phyloP scores from a whole-genome alignment of 1,140 invertebrate species.

The Watersipora subatra region DNA sequence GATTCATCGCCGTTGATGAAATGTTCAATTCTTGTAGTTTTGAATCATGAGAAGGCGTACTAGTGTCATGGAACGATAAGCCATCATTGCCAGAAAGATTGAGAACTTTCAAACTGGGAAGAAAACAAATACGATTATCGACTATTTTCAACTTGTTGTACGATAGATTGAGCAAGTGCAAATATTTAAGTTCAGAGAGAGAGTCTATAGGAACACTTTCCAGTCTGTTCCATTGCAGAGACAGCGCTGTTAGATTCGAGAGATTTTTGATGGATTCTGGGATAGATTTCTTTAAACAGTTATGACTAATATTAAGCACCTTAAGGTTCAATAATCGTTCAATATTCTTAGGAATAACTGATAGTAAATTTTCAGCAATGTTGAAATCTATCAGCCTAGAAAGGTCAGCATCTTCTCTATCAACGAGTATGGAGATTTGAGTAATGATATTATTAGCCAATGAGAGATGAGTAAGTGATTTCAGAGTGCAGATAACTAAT shows the following conservation, averaged over 20 bases:
- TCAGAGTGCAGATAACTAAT: background rate
- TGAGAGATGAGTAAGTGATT: background rate
- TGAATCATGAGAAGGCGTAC: background rate
- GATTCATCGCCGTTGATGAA: background rate
- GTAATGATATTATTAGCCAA: background rate
- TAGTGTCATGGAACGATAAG: background rate
- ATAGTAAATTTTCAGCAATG: background rate
- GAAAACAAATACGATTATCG: background rate
- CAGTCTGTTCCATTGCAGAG: background rate
- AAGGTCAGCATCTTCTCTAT: too few relatives aligned
- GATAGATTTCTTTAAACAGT: background rate
- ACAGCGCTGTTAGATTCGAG: background rate
- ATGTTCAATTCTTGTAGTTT: background rate
- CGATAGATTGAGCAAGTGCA: background rate
- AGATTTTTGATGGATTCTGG: background rate
- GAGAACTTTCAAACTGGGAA: background rate
- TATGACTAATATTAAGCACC: background rate
- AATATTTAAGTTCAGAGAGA: background rate
- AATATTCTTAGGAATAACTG: background rate
- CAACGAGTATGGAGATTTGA: background rate
- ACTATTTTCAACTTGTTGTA: background rate
- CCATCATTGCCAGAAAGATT: background rate
- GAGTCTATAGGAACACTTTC: background rate
- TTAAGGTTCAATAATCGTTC: background rate
- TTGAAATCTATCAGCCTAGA: background rate